Evolutionary conservation across 2,888 invertebrate genomes (phyloP).

Genomic region (Bibio marci): DNA sequence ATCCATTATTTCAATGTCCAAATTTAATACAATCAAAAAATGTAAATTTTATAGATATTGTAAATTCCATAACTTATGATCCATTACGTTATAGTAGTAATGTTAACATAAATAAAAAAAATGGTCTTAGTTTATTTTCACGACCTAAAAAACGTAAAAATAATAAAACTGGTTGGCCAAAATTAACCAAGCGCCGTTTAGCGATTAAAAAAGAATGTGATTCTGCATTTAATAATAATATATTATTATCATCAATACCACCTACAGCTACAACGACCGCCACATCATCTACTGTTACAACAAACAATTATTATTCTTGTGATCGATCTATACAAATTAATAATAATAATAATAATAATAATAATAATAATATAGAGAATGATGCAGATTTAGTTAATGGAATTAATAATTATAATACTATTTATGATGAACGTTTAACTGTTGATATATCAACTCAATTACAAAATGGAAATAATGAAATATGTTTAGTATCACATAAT

Average conservation of each 20-base stretch:
- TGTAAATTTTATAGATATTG: constrained; percentile 1
- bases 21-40: too few species aligned
- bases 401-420: too few species aligned
- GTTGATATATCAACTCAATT: background rate
- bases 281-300: background rate
- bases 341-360: background rate
- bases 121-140: background rate
- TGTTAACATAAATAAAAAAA: background rate
- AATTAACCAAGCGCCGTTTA: constrained; percentile 11
- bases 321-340: too few species aligned
- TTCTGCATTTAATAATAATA: background rate
- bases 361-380: background rate
- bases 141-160: constrained; percentile 32
- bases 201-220: constrained; percentile 9
- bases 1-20: background rate
- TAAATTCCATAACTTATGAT: background rate
- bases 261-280: too few species aligned
- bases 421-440: background rate
- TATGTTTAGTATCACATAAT: too few species aligned
- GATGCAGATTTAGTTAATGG: background rate
- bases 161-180: constrained; percentile 71
- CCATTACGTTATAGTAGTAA: constrained; percentile 1
- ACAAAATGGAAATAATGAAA: background rate
- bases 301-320: too few species aligned
- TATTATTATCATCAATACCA: background rate